These are phyloP conservation scores for Agrotis clavis DNA, from an alignment of 2,888 invertebrate species.

Conservation along the genomic window DNA sequence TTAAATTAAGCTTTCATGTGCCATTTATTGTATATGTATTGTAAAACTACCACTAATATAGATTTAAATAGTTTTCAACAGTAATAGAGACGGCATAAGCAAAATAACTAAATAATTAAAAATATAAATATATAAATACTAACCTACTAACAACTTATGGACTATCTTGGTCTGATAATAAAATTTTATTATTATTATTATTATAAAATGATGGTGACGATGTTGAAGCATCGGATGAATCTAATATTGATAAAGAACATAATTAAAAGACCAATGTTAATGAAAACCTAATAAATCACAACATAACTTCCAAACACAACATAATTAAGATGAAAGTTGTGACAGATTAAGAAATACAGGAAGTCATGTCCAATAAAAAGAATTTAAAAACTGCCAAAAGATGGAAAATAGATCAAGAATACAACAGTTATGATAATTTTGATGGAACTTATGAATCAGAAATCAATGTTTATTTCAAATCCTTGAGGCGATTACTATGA, in stretches of 20 bases:
- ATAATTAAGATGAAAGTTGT: neutral
- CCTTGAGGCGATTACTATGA: constrained; percentile 33
- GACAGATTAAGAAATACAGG: constrained; percentile 16
- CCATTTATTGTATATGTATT: neutral
- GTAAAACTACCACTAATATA: neutral
- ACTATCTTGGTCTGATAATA: too few species aligned
- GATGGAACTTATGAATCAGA: neutral
- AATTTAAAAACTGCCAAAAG: neutral
- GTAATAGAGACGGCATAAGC: too few species aligned
- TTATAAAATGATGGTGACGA: too few species aligned
- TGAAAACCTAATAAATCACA: neutral
- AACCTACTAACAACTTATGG: too few species aligned
- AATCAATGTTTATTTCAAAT: constrained; percentile 4
- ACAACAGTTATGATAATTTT: neutral
- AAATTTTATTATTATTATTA: too few species aligned
- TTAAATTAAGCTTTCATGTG: constrained; percentile 23
- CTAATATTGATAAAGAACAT: neutral
- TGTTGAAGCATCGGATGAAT: neutral
- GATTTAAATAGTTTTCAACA: too few species aligned
- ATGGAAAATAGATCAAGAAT: constrained; percentile 8
- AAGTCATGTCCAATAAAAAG: constrained; percentile 5
- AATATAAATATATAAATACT: too few species aligned
- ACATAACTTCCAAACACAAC: neutral
- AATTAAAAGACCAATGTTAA: neutral
- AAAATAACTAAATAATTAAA: too few species aligned